phyloP scores from a whole-genome alignment of 2,113 vertebrate genomes.

The Bombycilla garrulus region DNA sequence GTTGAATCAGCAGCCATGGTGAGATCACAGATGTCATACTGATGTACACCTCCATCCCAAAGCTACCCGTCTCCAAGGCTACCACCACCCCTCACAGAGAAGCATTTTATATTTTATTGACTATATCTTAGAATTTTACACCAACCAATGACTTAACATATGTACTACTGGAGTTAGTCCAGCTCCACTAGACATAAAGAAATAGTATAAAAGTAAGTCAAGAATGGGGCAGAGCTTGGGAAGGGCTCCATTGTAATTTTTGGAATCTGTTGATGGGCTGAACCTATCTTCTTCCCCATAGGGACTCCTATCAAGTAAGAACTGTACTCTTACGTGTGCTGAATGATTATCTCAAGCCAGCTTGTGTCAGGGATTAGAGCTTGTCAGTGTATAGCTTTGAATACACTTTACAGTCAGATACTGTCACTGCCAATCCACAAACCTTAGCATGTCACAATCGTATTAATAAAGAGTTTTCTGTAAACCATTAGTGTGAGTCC shows the following conservation, averaged over 20 bases:
- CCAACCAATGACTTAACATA: background rate
- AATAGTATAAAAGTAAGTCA: background rate
- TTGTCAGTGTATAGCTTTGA: background rate
- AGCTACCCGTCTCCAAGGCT: background rate
- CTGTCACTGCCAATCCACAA: rapidly evolving
- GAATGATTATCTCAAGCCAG: background rate
- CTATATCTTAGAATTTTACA: background rate
- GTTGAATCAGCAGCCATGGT: background rate
- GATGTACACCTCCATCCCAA: background rate
- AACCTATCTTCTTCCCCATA: background rate
- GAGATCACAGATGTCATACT: background rate
- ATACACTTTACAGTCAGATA: background rate
- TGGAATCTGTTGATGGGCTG: background rate
- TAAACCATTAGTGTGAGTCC: background rate
- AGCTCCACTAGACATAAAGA: background rate
- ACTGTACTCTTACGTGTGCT: rapidly evolving
- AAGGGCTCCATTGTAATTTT: background rate
- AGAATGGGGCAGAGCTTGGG: background rate
- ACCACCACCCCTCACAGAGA: background rate
- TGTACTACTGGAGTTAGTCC: background rate
- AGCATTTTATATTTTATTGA: background rate
- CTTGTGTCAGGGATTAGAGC: background rate
- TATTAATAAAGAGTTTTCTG: background rate
- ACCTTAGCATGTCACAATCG: background rate
- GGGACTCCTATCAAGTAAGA: background rate